Base-by-base conservation (phyloP, 1,140 invertebrate species). In the Drosophila obscura region DNA sequence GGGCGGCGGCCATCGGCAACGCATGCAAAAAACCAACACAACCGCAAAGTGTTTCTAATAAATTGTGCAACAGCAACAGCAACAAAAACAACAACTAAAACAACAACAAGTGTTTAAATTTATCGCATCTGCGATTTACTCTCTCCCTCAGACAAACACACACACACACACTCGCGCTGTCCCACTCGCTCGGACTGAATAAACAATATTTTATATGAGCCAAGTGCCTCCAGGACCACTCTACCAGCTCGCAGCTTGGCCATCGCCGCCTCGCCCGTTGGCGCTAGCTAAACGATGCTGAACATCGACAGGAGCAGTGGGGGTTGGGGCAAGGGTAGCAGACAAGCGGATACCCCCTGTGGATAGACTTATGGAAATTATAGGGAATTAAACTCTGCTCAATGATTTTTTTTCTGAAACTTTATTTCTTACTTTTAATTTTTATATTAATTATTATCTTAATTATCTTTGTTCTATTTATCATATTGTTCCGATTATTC, bases 51-150 rank as follows among this genome's bases (percentile, higher is more conserved):
- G 83, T 77, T 88, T 76, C 83, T 88, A 88, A 88, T 88, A 88
- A 88, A 88, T 88, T 88, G 52, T 68, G 64, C 58, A 87, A 71
- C 82, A 81, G 64, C 77, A 87, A 64, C 58, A 69, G 71, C 71
- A 73, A 62, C 26, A 24, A 24, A 3, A 22, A 22, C 71, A 73
- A 69, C 65, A 57, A 46, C 44, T 49, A 62, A 62, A 73, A 74
- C 81, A 73, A 88, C 82, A 88, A 83, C 83, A 88, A 88, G 83
- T 88, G 83, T 88, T 88, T 80, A 88, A 88, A 88, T 88, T 88
- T 88, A 88, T 88, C 55, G 73, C 80, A 63, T 50, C 75, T 76
- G 75, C 82, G 83, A 82, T 88, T 88, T 69, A 45, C 51, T 15
- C 31, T 49, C 46, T 39, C 22, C 19, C 7, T 15, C 43, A 31